phyloP scores from a whole-genome alignment of 2,113 vertebrate genomes.

The Orycteropus afer region DNA sequence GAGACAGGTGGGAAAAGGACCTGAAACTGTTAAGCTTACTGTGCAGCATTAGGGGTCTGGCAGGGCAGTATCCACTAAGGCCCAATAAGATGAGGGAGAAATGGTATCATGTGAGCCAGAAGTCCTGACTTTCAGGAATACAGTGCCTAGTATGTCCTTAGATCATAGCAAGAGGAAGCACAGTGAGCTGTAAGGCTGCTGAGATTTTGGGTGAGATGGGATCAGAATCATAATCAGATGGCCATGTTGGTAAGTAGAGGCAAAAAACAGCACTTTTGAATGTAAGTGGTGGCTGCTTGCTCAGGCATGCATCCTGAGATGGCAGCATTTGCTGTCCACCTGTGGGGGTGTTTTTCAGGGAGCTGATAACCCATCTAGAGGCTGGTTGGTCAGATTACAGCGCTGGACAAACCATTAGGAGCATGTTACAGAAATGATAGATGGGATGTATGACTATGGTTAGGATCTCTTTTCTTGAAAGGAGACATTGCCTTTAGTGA shows the following conservation, averaged over 20 bases:
- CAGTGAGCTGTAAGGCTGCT: rapidly evolving
- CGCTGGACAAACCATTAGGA: background rate
- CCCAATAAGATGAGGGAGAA: no score
- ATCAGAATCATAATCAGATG: no score
- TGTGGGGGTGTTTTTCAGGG: background rate
- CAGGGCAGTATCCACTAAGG: background rate
- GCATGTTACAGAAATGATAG: background rate
- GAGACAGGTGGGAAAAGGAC: no score
- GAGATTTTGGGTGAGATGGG: no score
- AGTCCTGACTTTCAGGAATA: background rate
- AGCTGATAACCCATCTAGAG: background rate
- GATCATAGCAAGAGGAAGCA: background rate
- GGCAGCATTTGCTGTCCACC: background rate
- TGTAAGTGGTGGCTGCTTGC: background rate
- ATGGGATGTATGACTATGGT: no score
- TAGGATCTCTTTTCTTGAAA: background rate
- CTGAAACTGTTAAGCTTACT: no score
- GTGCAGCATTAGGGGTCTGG: no score
- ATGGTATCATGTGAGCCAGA: no score
- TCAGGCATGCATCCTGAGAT: background rate
- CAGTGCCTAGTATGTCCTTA: background rate
- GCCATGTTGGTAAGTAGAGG: no score
- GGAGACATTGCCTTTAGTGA: background rate
- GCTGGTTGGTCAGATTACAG: background rate
- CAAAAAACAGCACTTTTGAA: background rate